Base-by-base conservation (phyloP, 2,113 vertebrate species). In the Hassar affinis region DNA sequence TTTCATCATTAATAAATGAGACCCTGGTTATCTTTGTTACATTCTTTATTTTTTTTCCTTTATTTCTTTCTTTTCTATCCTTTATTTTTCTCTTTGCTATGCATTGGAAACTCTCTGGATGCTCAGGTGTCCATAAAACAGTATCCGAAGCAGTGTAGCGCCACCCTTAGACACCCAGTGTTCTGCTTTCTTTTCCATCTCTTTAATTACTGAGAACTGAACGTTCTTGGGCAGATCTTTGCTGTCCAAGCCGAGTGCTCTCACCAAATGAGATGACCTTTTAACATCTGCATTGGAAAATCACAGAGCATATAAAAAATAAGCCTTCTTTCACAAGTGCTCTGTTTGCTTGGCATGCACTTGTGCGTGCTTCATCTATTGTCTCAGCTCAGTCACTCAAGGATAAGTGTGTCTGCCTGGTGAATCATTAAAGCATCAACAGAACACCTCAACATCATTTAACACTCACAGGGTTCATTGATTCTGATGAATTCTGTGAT, bases 241-340 rank as follows among this genome's bases (percentile, higher is more conserved):
- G 49, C 51, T 52, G 9, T 68, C 52, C 12, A 30, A 79, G 66
- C 10, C 11, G 27, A 51, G 14, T 42, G 51, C 52, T 12, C 6
- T 61, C 51, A 71, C n/a, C 22, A 38, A n/a, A 76, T 76, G 54
- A 54, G 12, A 54, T 38, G 45, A 56, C 17, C 8, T 1, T 76
- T 66, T 33, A 47, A 80, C 76, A 66, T 75, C 56, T 80, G 78
- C 59, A 12, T 69, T 27, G 84, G 14, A 64, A 80, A 74, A 80
- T 51, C 12, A 61, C 76, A 42, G 33, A 38, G 54, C 42, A 45
- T 54, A 45, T 42, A 64, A 66, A 61, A 51, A 75, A 8, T 1
- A n/a, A 42, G 54, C 22, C 30, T 66, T 14, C 33, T 33, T 11
- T 64, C 76, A 59, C 57, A 22, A 22, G 18, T 56, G 20, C 54